Conservation (phyloP, 2,113 vertebrate genomes). For the Herpetotheres cachinnans region DNA sequence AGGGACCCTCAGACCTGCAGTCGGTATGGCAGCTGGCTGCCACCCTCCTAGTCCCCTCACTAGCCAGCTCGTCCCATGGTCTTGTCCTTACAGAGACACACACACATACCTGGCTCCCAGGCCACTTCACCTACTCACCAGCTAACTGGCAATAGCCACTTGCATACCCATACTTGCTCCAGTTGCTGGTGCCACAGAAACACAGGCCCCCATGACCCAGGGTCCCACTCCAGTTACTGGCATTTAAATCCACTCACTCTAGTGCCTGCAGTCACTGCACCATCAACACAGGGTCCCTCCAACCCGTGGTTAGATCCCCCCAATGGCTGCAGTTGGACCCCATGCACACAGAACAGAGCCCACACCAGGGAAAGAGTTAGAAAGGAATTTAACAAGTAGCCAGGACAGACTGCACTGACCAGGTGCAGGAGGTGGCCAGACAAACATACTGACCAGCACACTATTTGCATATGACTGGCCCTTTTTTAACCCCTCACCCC, state of each 20-base stretch:
- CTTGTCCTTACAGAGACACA: neutral
- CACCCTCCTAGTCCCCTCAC: neutral
- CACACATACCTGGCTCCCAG: neutral
- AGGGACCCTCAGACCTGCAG: neutral
- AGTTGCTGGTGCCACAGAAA: neutral
- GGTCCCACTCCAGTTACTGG: neutral
- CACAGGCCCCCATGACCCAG: neutral
- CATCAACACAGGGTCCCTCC: accelerated
- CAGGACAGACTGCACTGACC: accelerated
- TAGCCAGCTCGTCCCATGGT: neutral
- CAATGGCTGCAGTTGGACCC: neutral
- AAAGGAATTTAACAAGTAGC: neutral
- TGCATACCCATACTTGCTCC: too few relatives aligned
- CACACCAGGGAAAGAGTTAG: neutral
- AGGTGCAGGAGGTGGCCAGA: accelerated
- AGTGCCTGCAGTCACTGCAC: neutral
- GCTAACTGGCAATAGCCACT: neutral
- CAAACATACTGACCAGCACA: neutral
- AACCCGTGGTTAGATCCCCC: neutral
- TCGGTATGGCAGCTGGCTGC: neutral
- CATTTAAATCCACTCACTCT: neutral
- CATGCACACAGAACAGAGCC: neutral
- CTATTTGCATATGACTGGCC: neutral
- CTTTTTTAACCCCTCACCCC: neutral
- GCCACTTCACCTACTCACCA: neutral